Evolutionary conservation across 2,797 vertebrate genomes (phyloP).

Genomic region (Syndactyla subalaris): DNA sequence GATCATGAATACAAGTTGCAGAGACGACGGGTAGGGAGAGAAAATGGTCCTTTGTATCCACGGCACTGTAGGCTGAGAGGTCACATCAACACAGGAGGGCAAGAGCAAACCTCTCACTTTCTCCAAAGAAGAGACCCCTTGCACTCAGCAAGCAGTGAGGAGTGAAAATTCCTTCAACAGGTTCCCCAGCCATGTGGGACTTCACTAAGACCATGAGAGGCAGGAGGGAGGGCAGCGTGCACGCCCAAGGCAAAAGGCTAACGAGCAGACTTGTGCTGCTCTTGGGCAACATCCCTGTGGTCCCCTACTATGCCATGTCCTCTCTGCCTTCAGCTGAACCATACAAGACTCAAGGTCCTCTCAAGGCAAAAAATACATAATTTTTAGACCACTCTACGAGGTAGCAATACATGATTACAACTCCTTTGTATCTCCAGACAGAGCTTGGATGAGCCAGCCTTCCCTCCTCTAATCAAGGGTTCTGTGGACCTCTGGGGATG

Average conservation of each 20-base stretch:
- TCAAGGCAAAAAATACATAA: not conserved
- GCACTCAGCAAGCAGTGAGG: not conserved
- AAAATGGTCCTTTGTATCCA: not conserved
- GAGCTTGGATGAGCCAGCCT: not conserved
- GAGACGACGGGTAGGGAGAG: not conserved
- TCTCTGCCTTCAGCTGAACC: not conserved
- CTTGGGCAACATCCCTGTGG: not conserved
- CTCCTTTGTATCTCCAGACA: not conserved
- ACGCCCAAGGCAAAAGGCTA: not conserved
- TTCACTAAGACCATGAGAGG: not conserved
- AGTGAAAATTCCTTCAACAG: accelerated
- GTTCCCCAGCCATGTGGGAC: not conserved
- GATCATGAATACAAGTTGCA: not conserved
- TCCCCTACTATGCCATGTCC: not conserved
- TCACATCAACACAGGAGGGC: not conserved
- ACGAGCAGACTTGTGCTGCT: not conserved
- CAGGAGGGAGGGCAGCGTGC: not conserved
- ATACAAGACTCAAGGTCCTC: not conserved
- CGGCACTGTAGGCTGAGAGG: not conserved
- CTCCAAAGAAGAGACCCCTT: not conserved
- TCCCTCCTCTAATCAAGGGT: not conserved
- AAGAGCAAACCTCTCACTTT: not conserved
- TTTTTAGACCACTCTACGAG: not conserved
- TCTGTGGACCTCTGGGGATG: not conserved
- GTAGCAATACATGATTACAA: not conserved